A percentile compares a stretch with the other conserved stretches of the same genome.
Conservation (phyloP, 2,797 vertebrate species). For the Sternotherus odoratus region DNA sequence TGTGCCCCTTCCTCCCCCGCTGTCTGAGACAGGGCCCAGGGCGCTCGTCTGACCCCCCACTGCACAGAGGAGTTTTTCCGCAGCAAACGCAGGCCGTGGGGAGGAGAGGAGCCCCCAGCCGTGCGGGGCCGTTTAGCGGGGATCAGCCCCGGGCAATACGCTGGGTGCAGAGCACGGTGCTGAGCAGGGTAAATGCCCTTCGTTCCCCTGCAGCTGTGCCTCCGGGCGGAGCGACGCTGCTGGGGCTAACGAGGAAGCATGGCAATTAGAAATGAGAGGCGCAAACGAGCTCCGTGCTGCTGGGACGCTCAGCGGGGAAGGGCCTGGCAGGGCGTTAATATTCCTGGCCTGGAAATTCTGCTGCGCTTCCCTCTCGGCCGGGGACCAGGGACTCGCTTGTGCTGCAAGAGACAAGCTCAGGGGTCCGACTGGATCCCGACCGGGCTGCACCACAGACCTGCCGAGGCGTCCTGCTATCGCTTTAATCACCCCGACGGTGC, state of each 20-base stretch:
- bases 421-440: not conserved
- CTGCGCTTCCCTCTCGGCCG: not conserved
- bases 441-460: not conserved
- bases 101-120: no score
- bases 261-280: not conserved
- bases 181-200: no score
- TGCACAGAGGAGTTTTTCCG: no score
- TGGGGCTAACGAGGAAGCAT: not conserved
- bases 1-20: no score
- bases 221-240: not conserved
- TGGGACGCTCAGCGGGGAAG: not conserved
- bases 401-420: not conserved
- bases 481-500: not conserved
- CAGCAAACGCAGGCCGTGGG: no score
- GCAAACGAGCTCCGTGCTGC: not conserved
- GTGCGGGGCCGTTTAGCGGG: no score
- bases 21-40: no score
- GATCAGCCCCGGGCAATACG: no score
- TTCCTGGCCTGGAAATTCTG: not conserved
- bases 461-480: fast-evolving
- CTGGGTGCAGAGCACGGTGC: no score
- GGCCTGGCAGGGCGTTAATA: not conserved
- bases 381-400: not conserved
- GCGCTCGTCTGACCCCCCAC: no score
- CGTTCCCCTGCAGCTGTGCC: no score